Conservation (phyloP, 2,797 vertebrate genomes). For the Sciurus vulgaris region DNA sequence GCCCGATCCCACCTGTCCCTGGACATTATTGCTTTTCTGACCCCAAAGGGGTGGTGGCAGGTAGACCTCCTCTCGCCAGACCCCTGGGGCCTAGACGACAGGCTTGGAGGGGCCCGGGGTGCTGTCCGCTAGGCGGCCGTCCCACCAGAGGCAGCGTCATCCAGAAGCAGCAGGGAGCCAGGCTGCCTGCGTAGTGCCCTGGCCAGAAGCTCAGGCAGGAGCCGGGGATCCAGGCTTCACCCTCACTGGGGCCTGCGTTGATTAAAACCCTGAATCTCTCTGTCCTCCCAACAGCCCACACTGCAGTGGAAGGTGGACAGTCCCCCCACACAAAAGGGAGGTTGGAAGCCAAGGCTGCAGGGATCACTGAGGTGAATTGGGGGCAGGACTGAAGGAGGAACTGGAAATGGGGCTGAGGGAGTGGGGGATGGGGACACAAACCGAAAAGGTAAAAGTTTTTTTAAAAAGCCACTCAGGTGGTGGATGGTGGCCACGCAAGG, state of each 20-base stretch:
- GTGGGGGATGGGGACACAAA: constrained; percentile 62
- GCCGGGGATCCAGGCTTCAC: accelerated
- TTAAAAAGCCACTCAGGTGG: constrained; percentile 12
- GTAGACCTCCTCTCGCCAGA: not conserved
- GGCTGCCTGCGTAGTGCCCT: accelerated
- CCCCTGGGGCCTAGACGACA: not conserved
- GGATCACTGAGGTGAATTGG: not conserved
- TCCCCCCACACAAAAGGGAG: not conserved
- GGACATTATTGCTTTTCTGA: constrained; percentile 71
- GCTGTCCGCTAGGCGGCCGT: accelerated
- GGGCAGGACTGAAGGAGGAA: constrained; percentile 31
- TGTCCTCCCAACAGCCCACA: not conserved
- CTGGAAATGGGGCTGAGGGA: not conserved
- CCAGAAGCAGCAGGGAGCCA: not conserved
- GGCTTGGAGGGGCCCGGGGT: not conserved
- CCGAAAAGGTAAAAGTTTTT: constrained; percentile 65
- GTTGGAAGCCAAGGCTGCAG: not conserved
- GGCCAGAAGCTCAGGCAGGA: not conserved
- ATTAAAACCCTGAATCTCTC: constrained; percentile 3
- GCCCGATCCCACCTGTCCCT: not conserved
- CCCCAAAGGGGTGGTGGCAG: not conserved
- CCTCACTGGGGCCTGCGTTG: not conserved
- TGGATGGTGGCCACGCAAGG: not conserved
- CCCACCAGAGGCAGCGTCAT: not conserved
- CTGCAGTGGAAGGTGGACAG: not conserved